Percentiles rank a stretch among this genome's conserved stretches.
phyloP scores from a whole-genome alignment of 2,797 vertebrate genomes.

The Macropodus opercularis region DNA sequence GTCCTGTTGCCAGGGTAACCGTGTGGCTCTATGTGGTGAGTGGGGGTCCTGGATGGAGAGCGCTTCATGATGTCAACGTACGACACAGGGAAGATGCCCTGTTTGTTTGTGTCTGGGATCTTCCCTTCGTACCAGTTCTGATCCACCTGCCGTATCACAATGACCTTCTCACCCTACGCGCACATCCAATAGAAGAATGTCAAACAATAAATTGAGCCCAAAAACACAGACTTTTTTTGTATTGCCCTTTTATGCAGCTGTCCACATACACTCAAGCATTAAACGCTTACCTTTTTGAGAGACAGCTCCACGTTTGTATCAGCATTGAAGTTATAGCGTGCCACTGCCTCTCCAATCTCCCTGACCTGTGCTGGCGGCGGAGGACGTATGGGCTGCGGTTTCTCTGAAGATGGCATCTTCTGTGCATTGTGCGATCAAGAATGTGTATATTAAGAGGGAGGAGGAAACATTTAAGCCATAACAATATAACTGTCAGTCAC shows the following conservation, averaged over 20 bases:
- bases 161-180: slow-evolving; percentile 90
- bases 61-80: slow-evolving; percentile 93
- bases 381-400: slow-evolving; percentile 92
- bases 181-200: no score
- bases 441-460: not conserved
- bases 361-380: slow-evolving; percentile 92
- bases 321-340: slow-evolving; percentile 97
- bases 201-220: no score
- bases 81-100: slow-evolving; percentile 98
- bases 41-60: slow-evolving; percentile 84
- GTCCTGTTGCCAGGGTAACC: slow-evolving; percentile 86
- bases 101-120: slow-evolving; percentile 91
- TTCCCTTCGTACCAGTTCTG: slow-evolving; percentile 99
- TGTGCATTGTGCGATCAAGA: slow-evolving; percentile 52
- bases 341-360: slow-evolving; percentile 95
- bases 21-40: slow-evolving; percentile 86
- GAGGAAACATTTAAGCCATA: slow-evolving; percentile 1
- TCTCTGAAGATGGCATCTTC: slow-evolving; percentile 90
- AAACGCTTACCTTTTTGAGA: slow-evolving; percentile 89
- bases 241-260: not conserved
- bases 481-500: not conserved
- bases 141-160: slow-evolving; percentile 94
- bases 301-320: slow-evolving; percentile 98
- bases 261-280: not conserved
- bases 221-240: not conserved